Evolutionary conservation across 2,888 invertebrate species (phyloP).

Genomic region (Oligia strigilis): DNA sequence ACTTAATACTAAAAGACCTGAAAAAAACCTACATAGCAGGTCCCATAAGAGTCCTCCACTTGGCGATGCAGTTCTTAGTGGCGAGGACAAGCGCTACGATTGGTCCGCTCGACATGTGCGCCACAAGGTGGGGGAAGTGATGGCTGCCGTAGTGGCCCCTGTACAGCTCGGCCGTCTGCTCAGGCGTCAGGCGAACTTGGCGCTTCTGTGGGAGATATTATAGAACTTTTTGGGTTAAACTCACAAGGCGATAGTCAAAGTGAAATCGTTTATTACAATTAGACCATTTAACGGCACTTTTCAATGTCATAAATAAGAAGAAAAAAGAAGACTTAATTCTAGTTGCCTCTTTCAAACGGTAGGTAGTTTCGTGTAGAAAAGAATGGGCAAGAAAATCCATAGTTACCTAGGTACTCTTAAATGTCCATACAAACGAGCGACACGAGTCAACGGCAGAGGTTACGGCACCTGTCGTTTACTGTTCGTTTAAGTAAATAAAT

Average conservation of each 20-base stretch:
- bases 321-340: background rate
- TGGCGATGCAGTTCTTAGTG: constrained; percentile 92
- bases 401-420: background rate
- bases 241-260: background rate
- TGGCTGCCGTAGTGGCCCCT: constrained; percentile 93
- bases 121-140: constrained; percentile 94
- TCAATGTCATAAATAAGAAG: background rate
- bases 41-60: constrained; percentile 94
- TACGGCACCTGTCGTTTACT: too few species aligned
- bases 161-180: constrained; percentile 96
- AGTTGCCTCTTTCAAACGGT: background rate
- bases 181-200: constrained; percentile 93
- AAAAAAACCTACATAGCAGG: constrained; percentile 88
- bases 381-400: background rate
- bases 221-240: background rate
- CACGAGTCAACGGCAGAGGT: too few species aligned
- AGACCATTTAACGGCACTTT: background rate
- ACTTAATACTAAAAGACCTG: background rate
- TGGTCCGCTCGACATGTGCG: constrained; percentile 95
- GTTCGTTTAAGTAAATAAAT: background rate
- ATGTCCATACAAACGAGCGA: too few species aligned
- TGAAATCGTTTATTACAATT: background rate
- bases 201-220: constrained; percentile 88
- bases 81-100: constrained; percentile 93
- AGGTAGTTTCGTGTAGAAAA: background rate